A percentile compares a stretch with the other conserved stretches of the same genome.
Conservation (phyloP, 2,113 vertebrate genomes). For the Micromys minutus region DNA sequence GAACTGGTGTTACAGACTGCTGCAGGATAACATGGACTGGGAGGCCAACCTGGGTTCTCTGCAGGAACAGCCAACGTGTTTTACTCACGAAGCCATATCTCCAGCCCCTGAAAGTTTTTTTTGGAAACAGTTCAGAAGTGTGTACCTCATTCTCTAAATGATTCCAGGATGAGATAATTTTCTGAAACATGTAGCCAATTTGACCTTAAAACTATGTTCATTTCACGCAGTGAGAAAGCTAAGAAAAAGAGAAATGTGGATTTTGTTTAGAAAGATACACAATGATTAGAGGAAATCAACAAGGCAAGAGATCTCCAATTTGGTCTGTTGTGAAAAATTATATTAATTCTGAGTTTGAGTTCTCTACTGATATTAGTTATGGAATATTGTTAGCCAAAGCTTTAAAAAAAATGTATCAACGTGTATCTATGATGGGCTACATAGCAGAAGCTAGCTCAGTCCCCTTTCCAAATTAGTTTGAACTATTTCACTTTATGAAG, state of each 20-base stretch:
- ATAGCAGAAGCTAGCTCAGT: background rate
- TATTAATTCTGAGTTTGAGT: background rate
- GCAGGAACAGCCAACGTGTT: background rate
- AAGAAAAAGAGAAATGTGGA: background rate
- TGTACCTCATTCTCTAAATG: background rate
- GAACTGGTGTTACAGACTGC: background rate
- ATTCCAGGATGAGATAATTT: background rate
- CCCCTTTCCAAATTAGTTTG: background rate
- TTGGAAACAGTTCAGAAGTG: background rate
- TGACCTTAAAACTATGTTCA: constrained; percentile 4
- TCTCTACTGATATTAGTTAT: background rate
- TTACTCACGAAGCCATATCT: background rate
- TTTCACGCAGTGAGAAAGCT: background rate
- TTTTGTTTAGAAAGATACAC: constrained; percentile 19
- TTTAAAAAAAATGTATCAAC: background rate
- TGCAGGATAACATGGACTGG: no score
- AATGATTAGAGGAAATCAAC: background rate
- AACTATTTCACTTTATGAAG: constrained; percentile 25
- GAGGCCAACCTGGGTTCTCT: background rate
- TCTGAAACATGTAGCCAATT: background rate
- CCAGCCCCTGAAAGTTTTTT: background rate
- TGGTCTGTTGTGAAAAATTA: background rate
- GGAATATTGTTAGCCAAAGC: background rate
- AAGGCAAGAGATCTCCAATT: background rate
- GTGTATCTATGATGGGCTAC: background rate